These are phyloP conservation scores for Hemibagrus wyckioides DNA, from an alignment of 2,113 vertebrate genomes.

Conservation along the genomic window DNA sequence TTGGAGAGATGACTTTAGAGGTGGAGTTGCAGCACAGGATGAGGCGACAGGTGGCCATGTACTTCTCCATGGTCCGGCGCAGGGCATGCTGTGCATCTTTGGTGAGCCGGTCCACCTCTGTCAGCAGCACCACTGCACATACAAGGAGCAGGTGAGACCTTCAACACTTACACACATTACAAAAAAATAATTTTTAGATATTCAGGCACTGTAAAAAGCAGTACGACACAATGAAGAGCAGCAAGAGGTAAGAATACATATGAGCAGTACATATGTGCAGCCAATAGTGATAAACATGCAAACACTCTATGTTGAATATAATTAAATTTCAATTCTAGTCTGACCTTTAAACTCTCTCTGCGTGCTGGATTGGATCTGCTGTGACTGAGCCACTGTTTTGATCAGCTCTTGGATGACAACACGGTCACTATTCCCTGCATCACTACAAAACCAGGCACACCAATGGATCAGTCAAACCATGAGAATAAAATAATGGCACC, in stretches of 20 bases:
- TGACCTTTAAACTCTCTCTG: constrained; percentile 97
- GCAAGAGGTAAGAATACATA: neutral
- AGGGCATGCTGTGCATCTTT: constrained; percentile 96
- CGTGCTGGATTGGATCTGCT: constrained; percentile 93
- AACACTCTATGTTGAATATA: neutral
- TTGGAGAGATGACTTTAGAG: constrained; percentile 95
- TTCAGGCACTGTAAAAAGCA: neutral
- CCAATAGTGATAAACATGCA: neutral
- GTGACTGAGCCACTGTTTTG: constrained; percentile 96
- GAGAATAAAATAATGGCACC: neutral
- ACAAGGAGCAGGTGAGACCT: neutral
- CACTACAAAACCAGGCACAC: constrained; percentile 69
- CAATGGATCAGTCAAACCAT: neutral
- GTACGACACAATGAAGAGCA: neutral
- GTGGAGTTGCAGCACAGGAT: constrained; percentile 94
- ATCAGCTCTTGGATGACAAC: constrained; percentile 96
- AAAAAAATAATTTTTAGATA: neutral
- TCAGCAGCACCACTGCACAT: constrained; percentile 87
- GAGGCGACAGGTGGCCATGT: constrained; percentile 92
- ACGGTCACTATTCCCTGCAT: constrained; percentile 92
- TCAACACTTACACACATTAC: neutral
- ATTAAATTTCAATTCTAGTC: constrained; percentile 18
- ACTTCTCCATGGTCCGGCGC: constrained; percentile 97
- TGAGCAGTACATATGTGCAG: neutral
- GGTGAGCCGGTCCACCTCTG: constrained; percentile 94